phyloP scores from a whole-genome alignment of 2,113 vertebrate genomes.

The Excalfactoria chinensis region DNA sequence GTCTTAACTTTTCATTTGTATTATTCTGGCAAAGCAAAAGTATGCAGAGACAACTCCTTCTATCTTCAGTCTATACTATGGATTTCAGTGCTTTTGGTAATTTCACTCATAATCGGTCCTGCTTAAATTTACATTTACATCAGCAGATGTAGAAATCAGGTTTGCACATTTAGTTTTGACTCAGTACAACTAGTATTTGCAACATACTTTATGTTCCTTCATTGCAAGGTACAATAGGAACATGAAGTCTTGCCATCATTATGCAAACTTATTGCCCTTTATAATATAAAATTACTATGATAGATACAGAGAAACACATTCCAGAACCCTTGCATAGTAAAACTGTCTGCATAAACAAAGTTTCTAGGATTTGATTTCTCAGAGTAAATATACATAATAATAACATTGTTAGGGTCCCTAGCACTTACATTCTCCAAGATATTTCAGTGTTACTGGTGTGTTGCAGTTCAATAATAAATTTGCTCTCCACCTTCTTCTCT shows the following conservation, averaged over 20 bases:
- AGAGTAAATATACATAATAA: not conserved
- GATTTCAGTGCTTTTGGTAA: not conserved
- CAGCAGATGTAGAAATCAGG: not conserved
- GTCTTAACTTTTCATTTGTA: slow-evolving; percentile 13
- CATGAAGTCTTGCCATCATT: not conserved
- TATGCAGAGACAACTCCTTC: not conserved
- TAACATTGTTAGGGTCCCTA: not conserved
- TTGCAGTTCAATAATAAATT: not conserved
- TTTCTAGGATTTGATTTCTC: not conserved
- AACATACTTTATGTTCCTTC: not conserved
- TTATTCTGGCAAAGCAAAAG: slow-evolving; percentile 16
- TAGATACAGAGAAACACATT: not conserved
- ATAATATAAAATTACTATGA: not conserved
- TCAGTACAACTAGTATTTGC: not conserved
- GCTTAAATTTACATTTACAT: not conserved
- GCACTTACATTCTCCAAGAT: not conserved
- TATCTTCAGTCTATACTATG: not conserved
- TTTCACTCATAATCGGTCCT: not conserved
- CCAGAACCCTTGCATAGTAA: not conserved
- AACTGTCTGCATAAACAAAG: not conserved
- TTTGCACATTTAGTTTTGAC: slow-evolving; percentile 3
- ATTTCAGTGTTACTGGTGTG: not conserved
- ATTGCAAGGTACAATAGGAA: not conserved
- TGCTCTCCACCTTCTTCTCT: not conserved
- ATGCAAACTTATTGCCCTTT: not conserved